These are phyloP conservation scores for Aptenodytes forsteri DNA, from an alignment of 2,113 vertebrate genomes.

Conservation along the genomic window DNA sequence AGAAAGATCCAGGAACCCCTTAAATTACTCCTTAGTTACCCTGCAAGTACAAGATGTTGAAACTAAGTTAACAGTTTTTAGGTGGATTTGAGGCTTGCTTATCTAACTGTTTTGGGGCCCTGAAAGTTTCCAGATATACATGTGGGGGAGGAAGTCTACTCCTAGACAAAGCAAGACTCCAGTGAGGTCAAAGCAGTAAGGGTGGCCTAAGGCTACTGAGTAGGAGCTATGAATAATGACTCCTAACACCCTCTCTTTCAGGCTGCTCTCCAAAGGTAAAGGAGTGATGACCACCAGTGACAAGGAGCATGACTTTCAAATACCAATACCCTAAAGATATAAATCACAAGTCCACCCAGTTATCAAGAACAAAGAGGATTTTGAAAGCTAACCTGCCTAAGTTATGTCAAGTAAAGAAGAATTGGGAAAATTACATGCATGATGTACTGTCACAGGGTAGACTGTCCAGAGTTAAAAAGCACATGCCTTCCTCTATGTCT, in stretches of 20 bases:
- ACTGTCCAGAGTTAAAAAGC: background rate
- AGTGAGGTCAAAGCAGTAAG: background rate
- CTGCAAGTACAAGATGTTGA: background rate
- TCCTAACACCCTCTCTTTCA: background rate
- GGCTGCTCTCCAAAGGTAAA: background rate
- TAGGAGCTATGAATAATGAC: background rate
- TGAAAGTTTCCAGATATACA: background rate
- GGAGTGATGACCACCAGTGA: background rate
- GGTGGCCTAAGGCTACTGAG: background rate
- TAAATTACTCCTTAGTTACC: background rate
- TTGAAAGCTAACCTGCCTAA: background rate
- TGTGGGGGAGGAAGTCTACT: background rate
- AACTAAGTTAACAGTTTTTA: background rate
- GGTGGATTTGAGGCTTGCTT: background rate
- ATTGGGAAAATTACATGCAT: background rate
- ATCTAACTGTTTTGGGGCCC: background rate
- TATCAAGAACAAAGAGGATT: background rate
- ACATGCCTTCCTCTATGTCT: fast-evolving
- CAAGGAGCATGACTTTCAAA: background rate
- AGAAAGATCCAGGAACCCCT: background rate
- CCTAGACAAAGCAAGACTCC: background rate
- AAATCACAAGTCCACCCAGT: background rate
- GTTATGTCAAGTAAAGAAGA: background rate
- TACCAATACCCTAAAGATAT: background rate
- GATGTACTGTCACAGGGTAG: background rate